Evolutionary conservation across 2,113 vertebrate genomes (phyloP), one percentile per base, ranked within the genome.

Genomic region (Stigmatopora argus): DNA sequence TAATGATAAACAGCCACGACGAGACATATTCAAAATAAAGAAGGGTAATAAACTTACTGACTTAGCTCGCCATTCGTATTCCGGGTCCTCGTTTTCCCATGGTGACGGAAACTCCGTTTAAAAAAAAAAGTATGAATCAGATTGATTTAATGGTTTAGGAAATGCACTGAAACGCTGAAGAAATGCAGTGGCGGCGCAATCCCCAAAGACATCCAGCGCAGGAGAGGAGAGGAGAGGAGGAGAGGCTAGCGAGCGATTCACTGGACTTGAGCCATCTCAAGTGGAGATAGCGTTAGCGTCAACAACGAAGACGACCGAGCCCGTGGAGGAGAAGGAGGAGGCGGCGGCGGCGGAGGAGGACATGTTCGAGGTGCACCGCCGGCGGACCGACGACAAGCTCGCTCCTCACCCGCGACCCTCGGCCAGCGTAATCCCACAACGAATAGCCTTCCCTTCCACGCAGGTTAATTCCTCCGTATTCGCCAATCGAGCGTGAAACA

Each of bases 211-310:
- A 90, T 86, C 90, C 90, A 86, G 71, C 84, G 82, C 83, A 73
- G 80, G 86, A 88, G 83, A 82, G 75, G 79, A 88, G 83, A 82
- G 75, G 79, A 87, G 26, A 41, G 38, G 38, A 41, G 85, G 83
- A 81, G 82, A 90, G 89, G 89, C 89, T 89, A 87, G 89, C 80
- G 72, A 87, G 89, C 79, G 72, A 84, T 75, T 89, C 88, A 90
- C 88, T 90, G 89, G 88, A 91, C 88, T 84, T 80, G 83, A 88
- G 90, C 91, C 90, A 88, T 90, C 88, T 86, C 88, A 85, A 89
- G 84, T 69, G 68, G 72, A 78, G 84, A 83, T 72, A 82, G 82
- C 80, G 85, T 89, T 86, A 83, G 65, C 84, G 71, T 66, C 81
- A 81, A 81, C 68, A 81, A 83, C 59, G 38, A 45, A 61, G 59